Percentiles rank a stretch among this genome's conserved stretches.
phyloP scores from a whole-genome alignment of 2,888 invertebrate species.

The Agrochola lychnidis region DNA sequence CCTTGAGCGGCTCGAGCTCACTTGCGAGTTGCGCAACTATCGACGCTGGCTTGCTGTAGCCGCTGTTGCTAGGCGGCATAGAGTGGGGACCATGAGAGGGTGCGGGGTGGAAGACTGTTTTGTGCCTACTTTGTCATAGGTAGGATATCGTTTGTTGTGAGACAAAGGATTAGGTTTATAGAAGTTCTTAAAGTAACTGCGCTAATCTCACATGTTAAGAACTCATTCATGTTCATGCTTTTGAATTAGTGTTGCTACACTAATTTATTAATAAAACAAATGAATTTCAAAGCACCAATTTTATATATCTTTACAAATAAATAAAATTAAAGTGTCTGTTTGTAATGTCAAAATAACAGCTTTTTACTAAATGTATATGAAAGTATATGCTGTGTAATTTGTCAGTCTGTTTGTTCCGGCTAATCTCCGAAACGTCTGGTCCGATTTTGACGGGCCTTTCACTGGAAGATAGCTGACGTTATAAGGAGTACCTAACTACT shows the following conservation, averaged over 20 bases:
- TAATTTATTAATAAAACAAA: too few relatives aligned
- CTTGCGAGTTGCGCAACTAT: slow-evolving; percentile 84
- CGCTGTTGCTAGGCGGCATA: slow-evolving; percentile 83
- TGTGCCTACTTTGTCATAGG: slow-evolving; percentile 36
- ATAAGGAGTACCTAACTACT: too few relatives aligned
- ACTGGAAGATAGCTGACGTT: too few relatives aligned
- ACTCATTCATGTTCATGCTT: background rate
- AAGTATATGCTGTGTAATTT: too few relatives aligned
- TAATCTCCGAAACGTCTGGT: too few relatives aligned
- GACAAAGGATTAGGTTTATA: background rate
- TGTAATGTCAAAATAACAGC: too few relatives aligned
- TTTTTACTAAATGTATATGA: too few relatives aligned
- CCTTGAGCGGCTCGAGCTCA: slow-evolving; percentile 78
- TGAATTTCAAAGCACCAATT: background rate
- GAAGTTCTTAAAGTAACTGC: too few relatives aligned
- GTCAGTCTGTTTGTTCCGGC: too few relatives aligned
- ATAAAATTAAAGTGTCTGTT: too few relatives aligned
- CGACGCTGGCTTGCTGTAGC: slow-evolving; percentile 74
- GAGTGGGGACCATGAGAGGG: slow-evolving; percentile 54
- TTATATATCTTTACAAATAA: too few relatives aligned
- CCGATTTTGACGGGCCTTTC: too few relatives aligned
- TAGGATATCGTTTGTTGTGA: background rate
- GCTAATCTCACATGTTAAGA: background rate
- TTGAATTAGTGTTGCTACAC: background rate
- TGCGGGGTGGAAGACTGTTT: background rate